Evolutionary conservation across 2,888 invertebrate genomes (phyloP), one percentile per base, ranked within the genome.

Genomic region (Scrobipalpa atriplicella): DNA sequence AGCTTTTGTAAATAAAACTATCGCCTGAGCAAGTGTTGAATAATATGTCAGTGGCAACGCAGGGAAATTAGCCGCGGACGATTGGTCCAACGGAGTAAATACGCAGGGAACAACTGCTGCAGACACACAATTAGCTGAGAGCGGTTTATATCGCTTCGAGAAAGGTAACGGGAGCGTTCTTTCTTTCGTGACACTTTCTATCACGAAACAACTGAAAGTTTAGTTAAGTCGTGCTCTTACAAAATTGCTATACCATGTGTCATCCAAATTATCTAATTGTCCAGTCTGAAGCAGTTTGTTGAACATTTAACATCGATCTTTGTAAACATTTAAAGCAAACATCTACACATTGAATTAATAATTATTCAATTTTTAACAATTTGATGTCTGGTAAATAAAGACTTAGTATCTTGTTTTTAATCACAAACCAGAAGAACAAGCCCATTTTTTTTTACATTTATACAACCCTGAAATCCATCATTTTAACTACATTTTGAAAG

Each of bases 381-480:
- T 29, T 2, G 29, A 29, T 29, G 47, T 16, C 5, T n/a, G n/a
- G 47, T 16, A 47, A 47, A 47, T 47, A 47, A 47, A 47, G n/a
- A 47, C 8, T 7, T 47, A 43, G n/a, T 16, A 47, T 47, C 47
- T 47, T n/a, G 47, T n/a, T 0, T 47, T 47, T 47, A 2, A n/a
- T 6, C 13, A n/a, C 16, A n/a, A 47, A n/a, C n/a, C n/a, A n/a
- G 6, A 47, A 47, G 47, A 47, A 47, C 16, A n/a, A 16, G 47
- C 16, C n/a, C 47, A n/a, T n/a, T n/a, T 16, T 16, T 43, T 43
- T 43, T 16, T 16, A 47, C n/a, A n/a, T 47, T 47, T 47, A 47
- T 47, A 16, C 47, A n/a, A 47, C 47, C 47, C 47, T 47, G 47
- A 47, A 47, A 47, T 47, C 47, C 47, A 47, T 10, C n/a, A 47